Evolutionary conservation across 2,888 invertebrate genomes (phyloP).

Genomic region (Abscondita cerata): DNA sequence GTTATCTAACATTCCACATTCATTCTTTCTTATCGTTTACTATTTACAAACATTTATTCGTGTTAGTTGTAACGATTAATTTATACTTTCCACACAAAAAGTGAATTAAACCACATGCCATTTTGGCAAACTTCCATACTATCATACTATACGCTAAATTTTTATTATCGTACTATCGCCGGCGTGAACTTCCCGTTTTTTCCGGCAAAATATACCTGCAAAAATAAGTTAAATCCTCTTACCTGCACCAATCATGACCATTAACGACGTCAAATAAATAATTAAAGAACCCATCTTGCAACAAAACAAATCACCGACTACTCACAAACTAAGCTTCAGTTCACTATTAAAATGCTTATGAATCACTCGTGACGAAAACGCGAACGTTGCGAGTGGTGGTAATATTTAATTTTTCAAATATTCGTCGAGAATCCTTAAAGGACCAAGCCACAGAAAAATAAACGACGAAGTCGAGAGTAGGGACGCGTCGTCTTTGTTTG

Average conservation of each 20-base stretch:
- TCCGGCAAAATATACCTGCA: too few relatives aligned
- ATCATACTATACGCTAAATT: too few relatives aligned
- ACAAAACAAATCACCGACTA: neutral
- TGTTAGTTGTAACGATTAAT: too few relatives aligned
- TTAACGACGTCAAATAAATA: constrained; percentile 5
- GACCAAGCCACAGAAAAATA: too few relatives aligned
- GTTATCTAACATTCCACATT: too few relatives aligned
- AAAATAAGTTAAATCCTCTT: constrained; percentile 1
- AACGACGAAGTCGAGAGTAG: neutral
- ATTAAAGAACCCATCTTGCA: constrained; percentile 19
- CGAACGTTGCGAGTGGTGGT: neutral
- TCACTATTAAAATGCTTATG: neutral
- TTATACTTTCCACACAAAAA: too few relatives aligned
- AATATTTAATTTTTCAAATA: neutral
- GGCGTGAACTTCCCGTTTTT: too few relatives aligned
- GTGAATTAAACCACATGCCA: too few relatives aligned
- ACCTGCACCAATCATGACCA: constrained; percentile 21
- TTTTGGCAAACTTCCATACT: too few relatives aligned
- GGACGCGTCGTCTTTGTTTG: constrained; percentile 1
- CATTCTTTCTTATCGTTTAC: too few relatives aligned
- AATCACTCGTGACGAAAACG: neutral
- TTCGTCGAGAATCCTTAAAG: neutral
- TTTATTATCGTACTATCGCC: too few relatives aligned
- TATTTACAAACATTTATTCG: too few relatives aligned
- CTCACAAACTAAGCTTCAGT: neutral